Evolutionary conservation across 2,797 vertebrate species (phyloP), one percentile per base, ranked within the genome.

Genomic region (Acanthopagrus latus): DNA sequence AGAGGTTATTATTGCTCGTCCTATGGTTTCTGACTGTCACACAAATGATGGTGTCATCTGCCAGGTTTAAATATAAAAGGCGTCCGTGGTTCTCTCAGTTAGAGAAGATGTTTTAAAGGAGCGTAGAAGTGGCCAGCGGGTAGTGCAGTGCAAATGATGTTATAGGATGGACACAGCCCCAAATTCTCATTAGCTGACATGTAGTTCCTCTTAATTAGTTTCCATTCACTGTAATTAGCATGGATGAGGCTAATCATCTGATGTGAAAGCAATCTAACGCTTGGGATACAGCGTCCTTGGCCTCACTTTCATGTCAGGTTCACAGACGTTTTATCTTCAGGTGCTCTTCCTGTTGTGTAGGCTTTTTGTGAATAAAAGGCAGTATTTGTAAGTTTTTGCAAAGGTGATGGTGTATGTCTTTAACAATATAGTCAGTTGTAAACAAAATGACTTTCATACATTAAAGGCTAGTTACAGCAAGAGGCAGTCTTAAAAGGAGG

Each of bases 171-270:
- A 96, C 95, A 94, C 92, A 96, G 95, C 95, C 95, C 95, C 95
- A 96, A 95, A 95, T 97, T 96, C 96, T 97, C 96, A 98, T 98
- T 98, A 98, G 95, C 96, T 91, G 95, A 97, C 96, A 96, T 95
- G 94, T 95, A 96, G 96, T 96, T 97, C 95, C 96, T 97, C 96
- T 96, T 98, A 98, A 99, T 99, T 98, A 98, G 96, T 96, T 97
- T 97, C 96, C 96, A 96, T 97, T 97, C 96, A 95, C 92, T 95
- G 95, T 97, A 98, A 97, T 99, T 98, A 98, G 95, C 96, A 95
- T 93, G 94, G 95, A 97, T 96, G 95, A 96, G 95, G 95, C 96
- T 98, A 97, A 98, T 98, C 97, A 97, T 96, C 95, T 96, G 96
- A 97, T 97, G 97, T 96, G 96, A 97, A 98, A 96, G 96, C 96